Base-by-base conservation (phyloP, 2,888 invertebrate species). In the Salpingus planirostris region DNA sequence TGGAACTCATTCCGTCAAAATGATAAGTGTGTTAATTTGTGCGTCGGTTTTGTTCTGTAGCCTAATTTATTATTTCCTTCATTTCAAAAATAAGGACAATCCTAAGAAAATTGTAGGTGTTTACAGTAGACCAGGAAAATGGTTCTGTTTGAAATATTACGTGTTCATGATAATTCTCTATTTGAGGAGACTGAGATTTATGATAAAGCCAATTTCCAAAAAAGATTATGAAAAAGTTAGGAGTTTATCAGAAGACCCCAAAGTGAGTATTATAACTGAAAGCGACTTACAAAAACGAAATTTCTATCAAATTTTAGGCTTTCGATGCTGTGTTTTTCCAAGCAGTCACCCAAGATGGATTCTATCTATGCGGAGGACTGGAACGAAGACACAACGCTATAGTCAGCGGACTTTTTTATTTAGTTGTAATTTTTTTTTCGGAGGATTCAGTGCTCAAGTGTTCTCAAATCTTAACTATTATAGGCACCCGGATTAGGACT, bases 271-370 rank as follows among this genome's bases (percentile, higher is more conserved):
- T n/a, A n/a, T n/a, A n/a, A n/a, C n/a, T n/a, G n/a, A n/a, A n/a
- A n/a, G n/a, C n/a, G n/a, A n/a, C n/a, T n/a, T n/a, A n/a, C n/a
- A n/a, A n/a, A n/a, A n/a, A n/a, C n/a, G n/a, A n/a, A n/a, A n/a
- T n/a, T n/a, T n/a, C n/a, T n/a, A n/a, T n/a, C n/a, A n/a, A n/a
- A 27, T 44, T 43, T 14, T 27, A 80, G 77, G 80, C 80, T 2
- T 84, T 84, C 40, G 86, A 87, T 59, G 84, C 84, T 3, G 78
- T 84, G 1, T 85, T 83, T 58, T 81, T 86, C 60, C 80, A 83
- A 61, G 80, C 75, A 0, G 72, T 73, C 13, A 74, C 73, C 41
- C 55, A 58, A 11, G 67, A 71, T 8, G 85, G 82, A 0, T n/a
- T 73, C 21, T 84, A 78, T 50, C 60, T 84, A 14, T 73, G 78